Evolutionary conservation across 2,797 vertebrate genomes (phyloP).

Genomic region (Diplodus puntazzo): DNA sequence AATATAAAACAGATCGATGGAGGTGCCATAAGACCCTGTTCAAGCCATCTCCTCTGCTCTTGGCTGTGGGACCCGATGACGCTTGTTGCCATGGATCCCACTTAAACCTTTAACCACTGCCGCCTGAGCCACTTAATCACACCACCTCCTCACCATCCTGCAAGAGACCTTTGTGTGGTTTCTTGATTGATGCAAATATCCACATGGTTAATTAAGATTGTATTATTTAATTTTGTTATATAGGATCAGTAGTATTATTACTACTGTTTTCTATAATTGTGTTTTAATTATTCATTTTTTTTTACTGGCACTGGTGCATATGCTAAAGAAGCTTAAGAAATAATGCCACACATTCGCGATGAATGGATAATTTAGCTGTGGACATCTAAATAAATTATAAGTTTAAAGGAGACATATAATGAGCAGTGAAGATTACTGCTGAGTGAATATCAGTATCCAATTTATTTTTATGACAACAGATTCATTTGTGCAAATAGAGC

Average conservation of each 20-base stretch:
- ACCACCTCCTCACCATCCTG: background rate
- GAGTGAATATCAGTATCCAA: background rate
- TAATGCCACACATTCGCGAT: background rate
- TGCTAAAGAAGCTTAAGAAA: background rate
- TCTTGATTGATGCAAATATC: too few species aligned
- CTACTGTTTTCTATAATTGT: background rate
- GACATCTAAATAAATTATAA: too few species aligned
- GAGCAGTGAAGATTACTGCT: too few species aligned
- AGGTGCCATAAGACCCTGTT: background rate
- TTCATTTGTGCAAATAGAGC: conserved; percentile 38
- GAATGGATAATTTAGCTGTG: background rate
- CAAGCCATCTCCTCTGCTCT: background rate
- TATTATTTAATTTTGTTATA: background rate
- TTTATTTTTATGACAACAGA: conserved; percentile 1
- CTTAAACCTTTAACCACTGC: background rate
- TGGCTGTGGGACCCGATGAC: background rate
- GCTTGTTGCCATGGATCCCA: conserved; percentile 11
- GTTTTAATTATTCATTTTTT: background rate
- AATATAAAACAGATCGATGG: background rate
- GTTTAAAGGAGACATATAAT: too few species aligned
- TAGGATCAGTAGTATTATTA: too few species aligned
- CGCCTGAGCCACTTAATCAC: background rate
- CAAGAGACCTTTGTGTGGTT: background rate
- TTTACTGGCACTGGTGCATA: background rate
- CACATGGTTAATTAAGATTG: background rate